These are phyloP conservation scores for Formica aserva DNA, from an alignment of 2,888 invertebrate genomes.

Conservation along the genomic window DNA sequence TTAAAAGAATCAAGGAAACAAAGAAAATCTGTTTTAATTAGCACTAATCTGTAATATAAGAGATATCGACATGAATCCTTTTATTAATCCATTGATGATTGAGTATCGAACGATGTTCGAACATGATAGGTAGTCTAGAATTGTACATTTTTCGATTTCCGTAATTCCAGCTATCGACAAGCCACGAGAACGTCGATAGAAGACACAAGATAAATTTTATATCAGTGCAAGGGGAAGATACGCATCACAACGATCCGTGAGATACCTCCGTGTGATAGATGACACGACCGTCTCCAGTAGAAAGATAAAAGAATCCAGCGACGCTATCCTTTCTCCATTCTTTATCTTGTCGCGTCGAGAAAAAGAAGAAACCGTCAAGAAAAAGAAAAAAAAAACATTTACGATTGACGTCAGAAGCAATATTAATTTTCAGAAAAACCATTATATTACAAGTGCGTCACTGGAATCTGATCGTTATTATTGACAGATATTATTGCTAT, in stretches of 20 bases:
- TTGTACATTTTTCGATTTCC: conserved; percentile 25
- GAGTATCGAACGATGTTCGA: background rate
- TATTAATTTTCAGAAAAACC: background rate
- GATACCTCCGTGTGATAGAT: conserved; percentile 37
- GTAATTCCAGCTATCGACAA: conserved; percentile 32
- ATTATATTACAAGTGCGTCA: conserved; percentile 6
- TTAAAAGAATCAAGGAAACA: background rate
- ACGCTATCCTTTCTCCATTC: background rate
- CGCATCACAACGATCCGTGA: conserved; percentile 23
- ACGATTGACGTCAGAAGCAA: background rate
- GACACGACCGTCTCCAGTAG: background rate
- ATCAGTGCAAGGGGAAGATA: background rate
- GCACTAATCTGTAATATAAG: background rate
- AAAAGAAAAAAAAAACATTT: background rate
- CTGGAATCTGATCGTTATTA: background rate
- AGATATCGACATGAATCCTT: background rate
- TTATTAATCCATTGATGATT: conserved; percentile 15
- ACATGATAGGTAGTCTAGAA: background rate
- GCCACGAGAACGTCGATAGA: background rate
- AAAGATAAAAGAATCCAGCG: conserved; percentile 19
- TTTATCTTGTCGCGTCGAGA: conserved; percentile 25
- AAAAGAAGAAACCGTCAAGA: conserved; percentile 1
- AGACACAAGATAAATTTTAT: conserved; percentile 40
- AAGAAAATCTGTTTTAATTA: conserved; percentile 9
- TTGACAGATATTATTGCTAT: background rate